Evolutionary conservation across 2,113 vertebrate genomes (phyloP).

Genomic region (Pogona vitticeps): DNA sequence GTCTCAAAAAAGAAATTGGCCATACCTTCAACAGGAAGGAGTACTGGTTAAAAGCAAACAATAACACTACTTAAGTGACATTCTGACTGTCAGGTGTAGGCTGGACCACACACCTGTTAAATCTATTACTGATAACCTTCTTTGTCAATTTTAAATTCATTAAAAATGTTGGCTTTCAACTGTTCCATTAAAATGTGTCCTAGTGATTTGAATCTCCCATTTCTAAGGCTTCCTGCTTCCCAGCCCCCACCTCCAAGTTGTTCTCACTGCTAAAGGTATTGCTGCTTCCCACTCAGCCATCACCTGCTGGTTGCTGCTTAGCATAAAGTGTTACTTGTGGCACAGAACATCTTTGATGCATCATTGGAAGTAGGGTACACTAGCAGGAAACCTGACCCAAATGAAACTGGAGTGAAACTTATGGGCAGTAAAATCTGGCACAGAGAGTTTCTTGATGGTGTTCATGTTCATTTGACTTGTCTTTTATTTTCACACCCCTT

Average conservation of each 20-base stretch:
- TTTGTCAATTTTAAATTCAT: no score
- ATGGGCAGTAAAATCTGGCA: neutral
- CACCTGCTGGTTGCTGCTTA: neutral
- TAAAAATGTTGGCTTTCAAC: neutral
- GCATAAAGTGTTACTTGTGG: neutral
- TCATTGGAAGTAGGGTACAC: neutral
- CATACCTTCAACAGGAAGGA: no score
- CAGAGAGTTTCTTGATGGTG: neutral
- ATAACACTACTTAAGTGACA: no score
- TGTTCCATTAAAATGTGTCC: neutral
- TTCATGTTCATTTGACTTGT: slow-evolving; percentile 4
- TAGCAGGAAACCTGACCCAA: slow-evolving; percentile 15
- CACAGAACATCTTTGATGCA: neutral
- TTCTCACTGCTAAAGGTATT: neutral
- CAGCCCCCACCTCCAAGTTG: neutral
- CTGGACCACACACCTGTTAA: no score
- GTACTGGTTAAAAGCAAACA: no score
- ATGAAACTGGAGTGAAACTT: neutral
- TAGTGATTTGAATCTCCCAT: neutral
- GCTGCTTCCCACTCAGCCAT: neutral
- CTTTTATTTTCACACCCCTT: slow-evolving; percentile 13
- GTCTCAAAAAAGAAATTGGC: no score
- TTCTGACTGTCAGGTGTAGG: no score
- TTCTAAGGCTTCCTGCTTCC: rapidly evolving
- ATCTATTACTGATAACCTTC: no score